Conservation (phyloP, 2,888 invertebrate genomes). For the Neelides folsomi region DNA sequence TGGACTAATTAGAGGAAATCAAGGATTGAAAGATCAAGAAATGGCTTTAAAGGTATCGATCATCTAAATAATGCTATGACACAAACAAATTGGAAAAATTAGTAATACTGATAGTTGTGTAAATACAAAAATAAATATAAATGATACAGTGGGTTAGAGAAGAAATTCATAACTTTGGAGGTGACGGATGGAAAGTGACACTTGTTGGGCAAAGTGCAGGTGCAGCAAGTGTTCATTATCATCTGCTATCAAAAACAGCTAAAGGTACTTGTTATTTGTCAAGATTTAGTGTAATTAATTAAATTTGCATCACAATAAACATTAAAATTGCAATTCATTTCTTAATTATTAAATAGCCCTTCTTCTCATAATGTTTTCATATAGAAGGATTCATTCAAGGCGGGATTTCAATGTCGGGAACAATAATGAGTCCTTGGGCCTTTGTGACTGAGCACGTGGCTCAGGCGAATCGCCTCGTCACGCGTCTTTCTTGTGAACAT, state of each 20-base stretch:
- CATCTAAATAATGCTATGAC: too few relatives aligned
- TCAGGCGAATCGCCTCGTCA: constrained; percentile 18
- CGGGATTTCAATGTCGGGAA: constrained; percentile 13
- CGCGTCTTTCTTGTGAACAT: not conserved
- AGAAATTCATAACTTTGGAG: constrained; percentile 2
- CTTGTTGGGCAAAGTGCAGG: constrained; percentile 4
- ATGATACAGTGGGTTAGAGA: not conserved
- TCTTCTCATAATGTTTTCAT: too few relatives aligned
- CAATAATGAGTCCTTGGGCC: constrained; percentile 22
- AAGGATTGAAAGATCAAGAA: constrained; percentile 20
- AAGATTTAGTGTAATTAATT: too few relatives aligned
- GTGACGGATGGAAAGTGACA: constrained; percentile 3
- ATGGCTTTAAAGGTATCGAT: constrained; percentile 7
- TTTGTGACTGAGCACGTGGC: constrained; percentile 11
- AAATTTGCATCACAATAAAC: too few relatives aligned
- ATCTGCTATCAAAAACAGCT: constrained; percentile 10
- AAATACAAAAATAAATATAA: too few relatives aligned
- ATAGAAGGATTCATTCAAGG: too few relatives aligned
- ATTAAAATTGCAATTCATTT: too few relatives aligned
- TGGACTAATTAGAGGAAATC: constrained; percentile 21
- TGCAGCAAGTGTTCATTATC: constrained; percentile 12
- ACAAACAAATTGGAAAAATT: too few relatives aligned
- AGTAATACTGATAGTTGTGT: too few relatives aligned
- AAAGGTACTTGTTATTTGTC: constrained; percentile 4
- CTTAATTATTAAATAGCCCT: too few relatives aligned